Percentiles rank a stretch among this genome's conserved stretches.
Conservation (phyloP, 2,113 vertebrate genomes). For the Pterocles gutturalis region DNA sequence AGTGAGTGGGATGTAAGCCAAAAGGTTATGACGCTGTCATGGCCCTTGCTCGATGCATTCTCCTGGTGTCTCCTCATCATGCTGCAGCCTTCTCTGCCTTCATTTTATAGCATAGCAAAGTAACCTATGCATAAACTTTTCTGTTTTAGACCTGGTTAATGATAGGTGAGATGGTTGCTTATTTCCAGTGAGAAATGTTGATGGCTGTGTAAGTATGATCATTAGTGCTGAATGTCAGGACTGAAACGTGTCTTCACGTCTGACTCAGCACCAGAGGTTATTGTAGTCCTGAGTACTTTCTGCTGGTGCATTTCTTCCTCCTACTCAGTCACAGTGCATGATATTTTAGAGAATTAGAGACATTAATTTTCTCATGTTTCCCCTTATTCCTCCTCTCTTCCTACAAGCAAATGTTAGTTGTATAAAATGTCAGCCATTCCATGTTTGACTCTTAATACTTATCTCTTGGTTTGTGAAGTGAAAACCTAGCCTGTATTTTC, state of each 20-base stretch:
- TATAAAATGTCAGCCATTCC: not conserved
- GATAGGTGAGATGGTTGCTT: not conserved
- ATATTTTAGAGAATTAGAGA: not conserved
- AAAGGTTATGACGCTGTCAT: not conserved
- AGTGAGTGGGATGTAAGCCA: not conserved
- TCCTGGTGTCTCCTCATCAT: not conserved
- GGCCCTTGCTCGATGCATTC: not conserved
- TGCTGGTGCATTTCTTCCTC: not conserved
- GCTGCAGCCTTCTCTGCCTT: not conserved
- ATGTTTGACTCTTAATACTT: not conserved
- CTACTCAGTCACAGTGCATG: not conserved
- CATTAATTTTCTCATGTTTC: not conserved
- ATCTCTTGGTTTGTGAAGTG: not conserved
- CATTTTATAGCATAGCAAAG: not conserved
- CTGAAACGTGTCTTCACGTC: not conserved
- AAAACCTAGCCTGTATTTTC: not conserved
- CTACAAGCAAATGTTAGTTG: not conserved
- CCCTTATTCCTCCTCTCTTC: not conserved
- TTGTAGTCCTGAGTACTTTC: not conserved
- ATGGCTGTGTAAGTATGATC: not conserved
- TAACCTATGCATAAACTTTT: not conserved
- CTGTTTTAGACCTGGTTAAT: not conserved
- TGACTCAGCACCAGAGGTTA: not conserved
- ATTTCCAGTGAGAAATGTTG: not conserved
- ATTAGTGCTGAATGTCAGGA: not conserved